Conservation (phyloP, 2,888 invertebrate species). For the Lomographa bimaculata region DNA sequence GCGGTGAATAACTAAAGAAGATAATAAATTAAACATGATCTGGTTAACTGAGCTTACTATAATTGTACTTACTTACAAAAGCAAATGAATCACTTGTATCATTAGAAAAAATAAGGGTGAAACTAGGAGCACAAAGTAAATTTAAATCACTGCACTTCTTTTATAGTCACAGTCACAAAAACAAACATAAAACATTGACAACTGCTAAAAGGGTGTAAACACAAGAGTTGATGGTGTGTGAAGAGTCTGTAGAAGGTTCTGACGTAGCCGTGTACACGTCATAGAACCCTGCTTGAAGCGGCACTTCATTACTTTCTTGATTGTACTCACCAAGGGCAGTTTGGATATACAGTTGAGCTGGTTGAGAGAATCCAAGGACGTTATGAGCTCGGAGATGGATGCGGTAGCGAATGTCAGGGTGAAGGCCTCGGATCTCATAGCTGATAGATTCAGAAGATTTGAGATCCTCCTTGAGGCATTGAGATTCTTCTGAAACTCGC, state of each 20-base stretch:
- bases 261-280: constrained; percentile 71
- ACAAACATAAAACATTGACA: constrained; percentile 59
- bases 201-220: constrained; percentile 57
- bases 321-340: constrained; percentile 94
- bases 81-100: constrained; percentile 41
- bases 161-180: constrained; percentile 57
- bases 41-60: constrained; percentile 43
- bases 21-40: constrained; percentile 42
- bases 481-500: constrained; percentile 78
- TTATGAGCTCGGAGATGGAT: constrained; percentile 94
- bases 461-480: constrained; percentile 84
- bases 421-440: constrained; percentile 87
- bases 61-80: constrained; percentile 49
- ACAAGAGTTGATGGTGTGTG: constrained; percentile 53
- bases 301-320: constrained; percentile 74
- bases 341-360: constrained; percentile 90
- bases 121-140: constrained; percentile 48
- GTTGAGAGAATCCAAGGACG: constrained; percentile 91
- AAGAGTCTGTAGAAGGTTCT: constrained; percentile 58
- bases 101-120: constrained; percentile 34
- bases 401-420: constrained; percentile 92
- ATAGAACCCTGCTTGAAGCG: constrained; percentile 75
- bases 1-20: constrained; percentile 36
- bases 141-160: constrained; percentile 48
- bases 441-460: constrained; percentile 85